Percentiles rank a stretch among this genome's conserved stretches.
These are phyloP conservation scores for Lamellibrachia satsuma DNA, from an alignment of 2,888 invertebrate species.

Conservation along the genomic window DNA sequence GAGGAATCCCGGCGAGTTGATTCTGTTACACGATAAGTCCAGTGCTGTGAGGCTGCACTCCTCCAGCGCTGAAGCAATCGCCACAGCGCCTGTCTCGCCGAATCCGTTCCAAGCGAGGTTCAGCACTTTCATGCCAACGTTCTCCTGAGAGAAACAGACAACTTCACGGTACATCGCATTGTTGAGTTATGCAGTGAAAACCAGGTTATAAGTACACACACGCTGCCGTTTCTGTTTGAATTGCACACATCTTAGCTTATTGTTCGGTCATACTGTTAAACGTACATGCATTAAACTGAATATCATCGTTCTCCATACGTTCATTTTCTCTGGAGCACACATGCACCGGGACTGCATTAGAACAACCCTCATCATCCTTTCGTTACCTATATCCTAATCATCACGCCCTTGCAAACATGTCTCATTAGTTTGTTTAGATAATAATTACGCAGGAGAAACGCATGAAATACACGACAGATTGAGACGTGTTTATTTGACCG, in stretches of 20 bases:
- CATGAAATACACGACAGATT: no score
- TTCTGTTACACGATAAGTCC: constrained; percentile 56
- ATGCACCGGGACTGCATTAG: background rate
- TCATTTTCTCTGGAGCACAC: background rate
- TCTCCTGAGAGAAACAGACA: constrained; percentile 48
- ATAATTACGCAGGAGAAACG: background rate
- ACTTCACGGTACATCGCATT: background rate
- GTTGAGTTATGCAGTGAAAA: background rate
- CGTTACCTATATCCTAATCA: background rate
- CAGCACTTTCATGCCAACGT: constrained; percentile 51
- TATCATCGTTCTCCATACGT: background rate
- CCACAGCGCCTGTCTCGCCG: constrained; percentile 55
- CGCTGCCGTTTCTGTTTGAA: background rate
- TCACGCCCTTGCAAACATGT: background rate
- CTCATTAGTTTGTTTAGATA: background rate
- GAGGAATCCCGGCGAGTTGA: constrained; percentile 56
- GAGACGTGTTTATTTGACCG: no score
- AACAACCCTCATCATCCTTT: background rate
- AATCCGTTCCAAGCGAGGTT: constrained; percentile 63
- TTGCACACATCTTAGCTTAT: background rate
- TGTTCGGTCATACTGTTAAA: background rate
- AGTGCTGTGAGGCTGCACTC: constrained; percentile 50
- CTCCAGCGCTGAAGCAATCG: constrained; percentile 52
- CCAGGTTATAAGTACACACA: background rate
- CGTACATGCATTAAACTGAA: no score